Evolutionary conservation across 2,113 vertebrate genomes (phyloP).

Genomic region (Nibea albiflora): DNA sequence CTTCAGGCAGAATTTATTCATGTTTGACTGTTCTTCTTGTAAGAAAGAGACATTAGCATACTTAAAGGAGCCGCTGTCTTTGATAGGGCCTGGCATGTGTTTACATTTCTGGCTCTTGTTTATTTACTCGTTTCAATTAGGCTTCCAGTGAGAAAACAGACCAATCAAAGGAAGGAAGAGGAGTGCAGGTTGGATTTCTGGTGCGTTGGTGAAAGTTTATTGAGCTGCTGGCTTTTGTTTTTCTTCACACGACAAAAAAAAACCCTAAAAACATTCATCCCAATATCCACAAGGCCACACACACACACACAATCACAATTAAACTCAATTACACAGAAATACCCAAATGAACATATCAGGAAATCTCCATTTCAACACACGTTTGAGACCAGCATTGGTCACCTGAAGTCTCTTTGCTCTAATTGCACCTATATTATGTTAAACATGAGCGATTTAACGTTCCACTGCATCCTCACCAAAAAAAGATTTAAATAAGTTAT

Average conservation of each 20-base stretch:
- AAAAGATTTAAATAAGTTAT: background rate
- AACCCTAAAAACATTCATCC: slow-evolving; percentile 2
- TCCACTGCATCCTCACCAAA: background rate
- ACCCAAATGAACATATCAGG: slow-evolving; percentile 5
- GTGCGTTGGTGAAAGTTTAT: slow-evolving; percentile 12
- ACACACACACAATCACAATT: slow-evolving; percentile 5
- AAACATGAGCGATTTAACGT: background rate
- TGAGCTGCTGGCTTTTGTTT: slow-evolving; percentile 16
- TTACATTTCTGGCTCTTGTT: slow-evolving; percentile 39
- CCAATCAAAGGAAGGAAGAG: slow-evolving; percentile 17
- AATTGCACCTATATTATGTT: background rate
- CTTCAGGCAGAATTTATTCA: slow-evolving; percentile 21
- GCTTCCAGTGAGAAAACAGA: slow-evolving; percentile 40
- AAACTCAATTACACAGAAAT: slow-evolving; percentile 6
- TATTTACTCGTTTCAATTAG: slow-evolving; percentile 47
- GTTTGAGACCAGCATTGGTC: background rate
- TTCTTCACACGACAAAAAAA: slow-evolving; percentile 28
- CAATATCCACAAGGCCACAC: background rate
- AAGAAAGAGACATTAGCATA: slow-evolving; percentile 20
- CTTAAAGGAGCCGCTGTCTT: slow-evolving; percentile 8
- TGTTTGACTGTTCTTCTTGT: slow-evolving; percentile 30
- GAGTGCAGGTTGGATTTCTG: slow-evolving; percentile 28
- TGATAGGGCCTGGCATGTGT: slow-evolving; percentile 11
- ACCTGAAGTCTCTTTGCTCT: background rate
- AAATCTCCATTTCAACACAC: slow-evolving; percentile 36